Evolutionary conservation across 2,888 invertebrate species (phyloP), one percentile per base, ranked within the genome.

Genomic region (Thecophora atra): DNA sequence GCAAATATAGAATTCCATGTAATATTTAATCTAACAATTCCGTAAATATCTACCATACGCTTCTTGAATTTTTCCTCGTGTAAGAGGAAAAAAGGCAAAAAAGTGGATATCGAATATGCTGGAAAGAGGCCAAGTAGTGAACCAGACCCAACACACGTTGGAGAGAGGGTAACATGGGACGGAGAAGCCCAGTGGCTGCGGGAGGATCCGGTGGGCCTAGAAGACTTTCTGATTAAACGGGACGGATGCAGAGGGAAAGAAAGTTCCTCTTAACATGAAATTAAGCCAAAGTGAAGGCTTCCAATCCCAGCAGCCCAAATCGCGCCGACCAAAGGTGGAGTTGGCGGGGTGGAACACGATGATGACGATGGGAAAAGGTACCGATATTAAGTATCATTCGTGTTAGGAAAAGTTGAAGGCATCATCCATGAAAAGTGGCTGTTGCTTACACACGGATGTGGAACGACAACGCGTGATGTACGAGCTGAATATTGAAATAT

Each of bases 401-500:
- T 15, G 15, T 26, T 21, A 3, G 58, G 15, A 47, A 58, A 58
- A 58, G 26, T 54, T 54, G 54, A 11, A 54, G 54, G 54, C 19
- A 54, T 54, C 19, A 24, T 6, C 21, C 54, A 11, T 7, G 17
- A 47, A n/a, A 47, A n/a, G 47, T 2, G 47, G 2, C 47, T 47
- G 47, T 17, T 47, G 60, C 60, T 26, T 11, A 28, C 26, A 58
- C 15, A 24, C 26, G 11, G 30, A 56, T 56, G 21, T 17, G 24
- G 24, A 37, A 37, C 37, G 37, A 37, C 17, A 24, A 8, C n/a
- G 21, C 26, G 17, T 64, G 47, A 64, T 44, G 42, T 63, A 63
- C 21, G 42, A 63, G 44, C 42, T 19, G 47, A 64, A 64, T 26
- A 64, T 64, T 64, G 64, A 64, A 28, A 64, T 47, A 64, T 64